Percentiles rank a stretch among this genome's conserved stretches.
These are phyloP conservation scores for Trachelipus rathkii DNA, from an alignment of 1,140 invertebrate species.

Conservation along the genomic window DNA sequence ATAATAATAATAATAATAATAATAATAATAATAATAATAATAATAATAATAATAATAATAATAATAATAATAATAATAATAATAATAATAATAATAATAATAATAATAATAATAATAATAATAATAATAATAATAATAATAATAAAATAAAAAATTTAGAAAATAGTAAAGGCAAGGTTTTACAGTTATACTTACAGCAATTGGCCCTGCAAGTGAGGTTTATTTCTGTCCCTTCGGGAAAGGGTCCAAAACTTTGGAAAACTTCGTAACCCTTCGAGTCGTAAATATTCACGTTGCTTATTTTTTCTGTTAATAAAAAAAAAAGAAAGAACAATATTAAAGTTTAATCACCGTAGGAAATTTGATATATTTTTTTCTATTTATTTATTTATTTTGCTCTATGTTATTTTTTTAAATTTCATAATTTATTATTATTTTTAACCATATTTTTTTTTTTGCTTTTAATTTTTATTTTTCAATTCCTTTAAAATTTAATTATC, in stretches of 20 bases:
- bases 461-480: not conserved
- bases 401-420: not conserved
- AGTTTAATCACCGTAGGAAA: not conserved
- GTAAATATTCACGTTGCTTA: not conserved
- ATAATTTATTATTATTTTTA: not conserved
- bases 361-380: not conserved
- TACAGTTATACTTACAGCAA: not conserved
- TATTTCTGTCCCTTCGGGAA: not conserved
- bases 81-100: not conserved
- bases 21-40: no score
- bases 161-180: no score
- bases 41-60: no score
- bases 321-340: no score
- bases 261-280: not conserved
- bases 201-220: not conserved
- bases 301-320: constrained; percentile 4
- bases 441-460: not conserved
- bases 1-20: no score
- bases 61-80: not conserved
- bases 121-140: no score
- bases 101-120: no score
- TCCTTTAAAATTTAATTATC: no score
- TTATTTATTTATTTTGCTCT: not conserved
- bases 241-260: not conserved
- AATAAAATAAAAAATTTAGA: no score